Evolutionary conservation across 1,140 invertebrate genomes (phyloP), one percentile per base, ranked within the genome.

Genomic region (Zaprionus taronus): DNA sequence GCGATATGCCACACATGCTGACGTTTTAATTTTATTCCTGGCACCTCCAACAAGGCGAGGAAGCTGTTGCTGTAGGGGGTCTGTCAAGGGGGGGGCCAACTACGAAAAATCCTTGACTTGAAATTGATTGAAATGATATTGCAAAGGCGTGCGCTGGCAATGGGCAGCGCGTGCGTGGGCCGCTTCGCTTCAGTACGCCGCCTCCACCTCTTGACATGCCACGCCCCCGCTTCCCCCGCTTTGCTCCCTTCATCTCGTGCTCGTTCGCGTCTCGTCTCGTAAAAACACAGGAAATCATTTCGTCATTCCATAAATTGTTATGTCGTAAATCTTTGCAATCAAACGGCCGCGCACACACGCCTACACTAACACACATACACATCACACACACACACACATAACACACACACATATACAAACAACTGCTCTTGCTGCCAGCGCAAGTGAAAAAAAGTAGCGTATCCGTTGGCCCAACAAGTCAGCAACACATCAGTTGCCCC

Each of bases 51-150:
- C 28, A 47, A 17, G 5, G n/a, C 36, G 14, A n/a, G 31, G 17
- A 14, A 36, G 49, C 24, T 17, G 38, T 34, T 34, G 31, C 31
- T 34, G 31, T 0, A n/a, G n/a, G 38, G 0, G 5, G 38, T 14
- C 15, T 5, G 14, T n/a, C 38, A 38, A 55, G 20, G 49, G 15
- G 15, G 31, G 31, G 26, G 41, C 15, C 4, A 60, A 38, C 53
- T 61, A 47, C 58, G 67, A 67, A 66, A 81, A 82, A 80, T 90
- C 76, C 77, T 82, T 77, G 81, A 90, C 85, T 90, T 76, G 78
- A 90, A 90, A 90, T 90, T 90, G 85, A 90, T 90, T 90, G 85
- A 89, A 89, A 89, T 89, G 84, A 89, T 89, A 89, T 87, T 81
- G 84, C 81, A 83, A 81, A 72, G 84, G 84, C 84, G 84, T 87